Base-by-base conservation (phyloP, 1,140 invertebrate species). In the Druon quercuslanigerum region DNA sequence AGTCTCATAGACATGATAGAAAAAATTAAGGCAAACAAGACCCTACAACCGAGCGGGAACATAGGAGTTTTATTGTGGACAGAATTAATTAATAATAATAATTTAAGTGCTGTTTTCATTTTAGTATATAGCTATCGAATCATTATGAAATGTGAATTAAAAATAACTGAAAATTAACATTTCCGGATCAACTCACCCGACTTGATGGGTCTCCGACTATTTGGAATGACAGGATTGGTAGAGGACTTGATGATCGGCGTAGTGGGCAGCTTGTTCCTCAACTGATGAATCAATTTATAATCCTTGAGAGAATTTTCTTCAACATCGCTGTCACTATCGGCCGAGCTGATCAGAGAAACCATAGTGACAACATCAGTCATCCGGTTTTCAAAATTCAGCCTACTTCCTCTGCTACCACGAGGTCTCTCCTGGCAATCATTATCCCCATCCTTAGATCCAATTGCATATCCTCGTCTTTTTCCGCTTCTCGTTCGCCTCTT, bases 291-390 rank as follows among this genome's bases (percentile, higher is more conserved):
- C 11, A 90, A 81, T 76, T 91, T 91, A 70, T 90, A 86, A 54
- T 90, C 88, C 4, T 84, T 85, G 72, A 82, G 83, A 0, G 87
- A 87, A 52, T 87, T 88, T 16, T 90, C 87, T 14, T 88, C 86
- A 17, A 81, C 84, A 70, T 93, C 93, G 52, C 87, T 91, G 13
- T 93, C 93, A 76, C 92, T 93, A 14, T 91, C 92, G 0, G 91
- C 90, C 0, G 92, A 92, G 78, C 92, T 93, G 5, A 93, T 86
- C 8, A 93, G 79, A 0, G 92, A 93, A 0, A 93, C 92, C 93
- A 93, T 93, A 0, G 93, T 93, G 3, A 93, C 87, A 6, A 93
- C 88, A 50, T 93, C 92, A 0, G 79, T 85, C 9, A 79, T 78
- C 13, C 74, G 87, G 11, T 74, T 20, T 12, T 76, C n/a, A 3